Evolutionary conservation across 1,140 invertebrate genomes (phyloP), one percentile per base, ranked within the genome.

Genomic region (Zaprionus gabonicus): DNA sequence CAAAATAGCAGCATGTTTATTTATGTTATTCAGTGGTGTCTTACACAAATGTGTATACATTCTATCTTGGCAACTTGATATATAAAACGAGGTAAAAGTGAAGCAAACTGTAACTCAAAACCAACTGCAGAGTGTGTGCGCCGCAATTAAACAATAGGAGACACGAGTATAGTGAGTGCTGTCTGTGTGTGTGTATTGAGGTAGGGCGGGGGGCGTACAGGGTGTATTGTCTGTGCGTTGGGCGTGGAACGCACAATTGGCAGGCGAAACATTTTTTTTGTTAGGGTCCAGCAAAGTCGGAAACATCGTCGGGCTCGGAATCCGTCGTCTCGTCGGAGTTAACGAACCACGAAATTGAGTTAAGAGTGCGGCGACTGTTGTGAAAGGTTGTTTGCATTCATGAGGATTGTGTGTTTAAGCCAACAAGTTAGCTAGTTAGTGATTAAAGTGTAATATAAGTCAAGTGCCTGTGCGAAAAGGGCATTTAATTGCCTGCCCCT

Each of bases 341-440:
- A 90, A 60, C 84, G 81, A 90, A 84, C 78, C 85, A 86, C 84
- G 67, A 84, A 88, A 90, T 90, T 90, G 53, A 66, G 71, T 68
- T 74, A 66, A 66, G 58, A 62, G 69, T 38, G 56, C 49, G 23
- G 31, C 44, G 60, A 64, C 7, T 46, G 44, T 66, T 71, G 69
- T 65, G 64, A 67, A 72, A 72, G 49, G 57, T 57, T 66, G 59
- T 59, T 64, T 44, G 60, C 68, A 71, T 64, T 71, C 51, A 58
- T 38, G 17, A 66, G 10, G 25, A 57, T 13, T 41, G 56, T 51
- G 15, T 44, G 23, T 74, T 15, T 53, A 38, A 27, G 36, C 15
- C 15, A 23, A 28, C 41, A 46, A 46, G 41, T n/a, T 25, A 23
- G 36, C 41, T 63, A 63, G 53, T 44, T 63, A 53, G 20, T 23